Conservation (phyloP, 2,797 vertebrate genomes). For the Enteromius afrohamiltoni region DNA sequence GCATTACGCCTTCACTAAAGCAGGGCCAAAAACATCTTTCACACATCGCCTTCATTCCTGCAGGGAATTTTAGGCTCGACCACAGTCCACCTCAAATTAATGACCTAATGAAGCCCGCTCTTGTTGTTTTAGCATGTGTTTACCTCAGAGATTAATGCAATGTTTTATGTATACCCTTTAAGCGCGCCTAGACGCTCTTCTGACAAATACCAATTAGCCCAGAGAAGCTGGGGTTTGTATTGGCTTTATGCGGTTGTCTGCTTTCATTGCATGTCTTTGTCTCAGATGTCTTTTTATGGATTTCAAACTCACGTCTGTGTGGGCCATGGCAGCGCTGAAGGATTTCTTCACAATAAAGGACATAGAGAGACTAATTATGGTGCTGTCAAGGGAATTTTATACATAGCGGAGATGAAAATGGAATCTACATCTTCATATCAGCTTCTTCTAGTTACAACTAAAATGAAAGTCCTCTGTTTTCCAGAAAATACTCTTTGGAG, state of each 20-base stretch:
- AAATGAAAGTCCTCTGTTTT: slow-evolving; percentile 40
- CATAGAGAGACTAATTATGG: slow-evolving; percentile 58
- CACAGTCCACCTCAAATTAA: slow-evolving; percentile 35
- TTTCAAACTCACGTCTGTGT: slow-evolving; percentile 59
- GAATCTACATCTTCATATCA: slow-evolving; percentile 51
- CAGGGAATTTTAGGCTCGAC: slow-evolving; percentile 29
- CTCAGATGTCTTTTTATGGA: slow-evolving; percentile 58
- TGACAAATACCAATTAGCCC: slow-evolving; percentile 64
- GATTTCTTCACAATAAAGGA: slow-evolving; percentile 58
- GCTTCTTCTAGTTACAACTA: slow-evolving; percentile 37
- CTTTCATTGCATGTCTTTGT: slow-evolving; percentile 54
- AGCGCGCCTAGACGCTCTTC: slow-evolving; percentile 55
- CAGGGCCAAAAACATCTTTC: slow-evolving; percentile 29
- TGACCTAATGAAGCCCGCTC: slow-evolving; percentile 34
- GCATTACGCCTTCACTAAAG: slow-evolving; percentile 6
- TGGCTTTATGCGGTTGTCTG: slow-evolving; percentile 47
- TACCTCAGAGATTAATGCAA: slow-evolving; percentile 49
- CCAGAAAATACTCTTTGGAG: slow-evolving; percentile 15
- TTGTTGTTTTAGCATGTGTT: slow-evolving; percentile 39
- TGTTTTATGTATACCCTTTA: slow-evolving; percentile 57
- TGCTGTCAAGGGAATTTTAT: slow-evolving; percentile 58
- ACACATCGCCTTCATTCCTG: slow-evolving; percentile 21
- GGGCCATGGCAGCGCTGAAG: slow-evolving; percentile 42
- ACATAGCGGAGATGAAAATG: slow-evolving; percentile 56
- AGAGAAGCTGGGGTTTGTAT: slow-evolving; percentile 41